A percentile compares a stretch with the other conserved stretches of the same genome.
Evolutionary conservation across 2,888 invertebrate genomes (phyloP).

Genomic region (Phortica okadai): DNA sequence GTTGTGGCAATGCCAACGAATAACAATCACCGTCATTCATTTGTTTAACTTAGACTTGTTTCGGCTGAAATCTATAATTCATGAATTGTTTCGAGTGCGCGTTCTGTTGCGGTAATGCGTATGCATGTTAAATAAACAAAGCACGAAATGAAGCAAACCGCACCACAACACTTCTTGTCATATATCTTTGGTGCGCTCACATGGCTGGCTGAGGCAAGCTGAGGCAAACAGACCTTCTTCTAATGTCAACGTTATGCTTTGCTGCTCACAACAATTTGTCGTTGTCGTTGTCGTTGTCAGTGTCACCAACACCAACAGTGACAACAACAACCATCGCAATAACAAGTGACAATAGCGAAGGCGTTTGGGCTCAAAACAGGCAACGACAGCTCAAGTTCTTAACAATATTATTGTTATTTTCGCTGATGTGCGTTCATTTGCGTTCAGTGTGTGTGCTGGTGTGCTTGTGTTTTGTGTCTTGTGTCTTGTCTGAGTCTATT

Average conservation of each 20-base stretch:
- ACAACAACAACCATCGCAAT: neutral
- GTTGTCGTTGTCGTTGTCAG: constrained; percentile 3
- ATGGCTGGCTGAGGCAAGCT: neutral
- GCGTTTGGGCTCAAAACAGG: constrained; percentile 16
- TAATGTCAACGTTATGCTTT: constrained; percentile 20
- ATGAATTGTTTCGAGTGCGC: constrained; percentile 6
- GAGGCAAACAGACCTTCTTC: constrained; percentile 2
- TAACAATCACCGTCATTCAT: neutral
- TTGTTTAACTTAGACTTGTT: neutral
- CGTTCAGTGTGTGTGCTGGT: neutral
- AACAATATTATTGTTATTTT: constrained; percentile 28
- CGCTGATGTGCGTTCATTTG: neutral
- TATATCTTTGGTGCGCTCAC: neutral
- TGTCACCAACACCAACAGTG: neutral
- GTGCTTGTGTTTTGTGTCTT: neutral
- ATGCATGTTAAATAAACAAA: constrained; percentile 27
- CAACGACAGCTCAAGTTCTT: constrained; percentile 26
- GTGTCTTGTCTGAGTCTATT: constrained; percentile 55
- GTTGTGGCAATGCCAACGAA: no score
- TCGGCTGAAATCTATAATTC: constrained; percentile 26
- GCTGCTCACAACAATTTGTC: constrained; percentile 19
- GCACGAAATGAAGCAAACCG: constrained; percentile 5
- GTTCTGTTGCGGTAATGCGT: neutral
- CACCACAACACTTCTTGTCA: neutral
- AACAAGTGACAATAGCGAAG: neutral